These are phyloP conservation scores for Chydorus sphaericus DNA, from an alignment of 2,888 invertebrate species.

Conservation along the genomic window DNA sequence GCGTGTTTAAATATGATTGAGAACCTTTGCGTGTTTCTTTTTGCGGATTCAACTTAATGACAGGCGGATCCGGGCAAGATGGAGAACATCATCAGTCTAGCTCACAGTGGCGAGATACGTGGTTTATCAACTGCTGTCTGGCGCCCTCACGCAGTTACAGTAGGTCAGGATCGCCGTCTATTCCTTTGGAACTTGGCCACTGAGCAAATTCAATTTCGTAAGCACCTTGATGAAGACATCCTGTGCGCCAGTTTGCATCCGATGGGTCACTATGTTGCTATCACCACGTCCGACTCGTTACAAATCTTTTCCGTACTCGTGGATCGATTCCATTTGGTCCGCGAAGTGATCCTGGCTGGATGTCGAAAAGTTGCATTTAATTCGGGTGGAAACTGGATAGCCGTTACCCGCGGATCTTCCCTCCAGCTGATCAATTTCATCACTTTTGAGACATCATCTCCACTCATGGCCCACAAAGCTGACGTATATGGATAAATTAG, in stretches of 20 bases:
- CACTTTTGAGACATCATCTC: constrained; percentile 5
- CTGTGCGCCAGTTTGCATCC: neutral
- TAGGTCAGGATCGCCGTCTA: constrained; percentile 1
- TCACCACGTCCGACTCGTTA: constrained; percentile 6
- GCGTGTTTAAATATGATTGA: neutral
- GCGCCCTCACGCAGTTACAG: constrained; percentile 1
- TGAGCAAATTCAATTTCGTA: constrained; percentile 1
- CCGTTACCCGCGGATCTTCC: constrained; percentile 3
- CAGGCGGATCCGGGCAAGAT: constrained; percentile 1
- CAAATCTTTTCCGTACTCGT: constrained; percentile 4
- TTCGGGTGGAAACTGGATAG: neutral
- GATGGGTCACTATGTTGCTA: constrained; percentile 4
- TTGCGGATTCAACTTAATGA: no score
- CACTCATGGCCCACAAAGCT: constrained; percentile 7
- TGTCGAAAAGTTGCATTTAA: constrained; percentile 4
- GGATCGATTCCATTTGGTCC: constrained; percentile 2
- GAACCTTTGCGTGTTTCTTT: neutral
- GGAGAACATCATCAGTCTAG: constrained; percentile 5
- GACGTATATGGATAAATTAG: neutral
- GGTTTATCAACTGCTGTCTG: constrained; percentile 1
- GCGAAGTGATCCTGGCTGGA: constrained; percentile 3
- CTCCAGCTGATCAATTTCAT: constrained; percentile 9
- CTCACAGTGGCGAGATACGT: neutral
- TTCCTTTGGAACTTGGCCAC: neutral
- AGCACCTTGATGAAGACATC: constrained; percentile 8